Evolutionary conservation across 2,888 invertebrate species (phyloP).

Genomic region (Pseudococcus jackbeardsleyi): DNA sequence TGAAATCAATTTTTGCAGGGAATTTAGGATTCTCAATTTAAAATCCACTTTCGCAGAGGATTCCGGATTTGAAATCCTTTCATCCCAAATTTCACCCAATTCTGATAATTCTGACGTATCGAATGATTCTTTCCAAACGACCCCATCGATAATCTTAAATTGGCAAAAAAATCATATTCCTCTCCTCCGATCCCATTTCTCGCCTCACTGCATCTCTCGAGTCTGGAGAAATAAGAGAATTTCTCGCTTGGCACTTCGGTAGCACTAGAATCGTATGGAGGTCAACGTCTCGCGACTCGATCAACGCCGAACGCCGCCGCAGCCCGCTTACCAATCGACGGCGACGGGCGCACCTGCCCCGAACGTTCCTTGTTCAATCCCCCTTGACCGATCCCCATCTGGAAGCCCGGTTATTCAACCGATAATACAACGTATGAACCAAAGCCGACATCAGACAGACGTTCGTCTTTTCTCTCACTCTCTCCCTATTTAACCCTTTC

Average conservation of each 20-base stretch:
- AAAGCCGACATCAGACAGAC: conserved; percentile 61
- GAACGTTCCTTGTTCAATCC: conserved; percentile 56
- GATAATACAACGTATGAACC: conserved; percentile 58
- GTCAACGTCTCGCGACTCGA: conserved; percentile 62
- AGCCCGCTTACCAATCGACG: conserved; percentile 52
- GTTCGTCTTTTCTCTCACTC: conserved; percentile 43
- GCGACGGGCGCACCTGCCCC: conserved; percentile 61
- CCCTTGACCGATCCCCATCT: conserved; percentile 53
- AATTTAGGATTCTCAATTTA: too few relatives aligned
- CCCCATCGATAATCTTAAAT: too few relatives aligned
- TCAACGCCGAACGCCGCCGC: conserved; percentile 53
- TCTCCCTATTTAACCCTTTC: not conserved
- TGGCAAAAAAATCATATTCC: not conserved
- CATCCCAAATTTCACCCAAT: too few relatives aligned
- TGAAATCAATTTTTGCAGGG: too few relatives aligned
- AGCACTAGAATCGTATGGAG: conserved; percentile 59
- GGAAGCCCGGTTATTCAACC: conserved; percentile 60
- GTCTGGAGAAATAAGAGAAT: conserved; percentile 1
- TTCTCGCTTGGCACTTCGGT: conserved; percentile 11
- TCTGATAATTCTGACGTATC: too few relatives aligned
- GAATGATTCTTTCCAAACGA: too few relatives aligned
- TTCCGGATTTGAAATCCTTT: too few relatives aligned
- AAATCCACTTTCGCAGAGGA: too few relatives aligned
- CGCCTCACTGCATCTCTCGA: not conserved
- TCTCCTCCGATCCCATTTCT: too few relatives aligned